Conservation (phyloP, 1,140 invertebrate genomes). For the Habropoda laboriosa region DNA sequence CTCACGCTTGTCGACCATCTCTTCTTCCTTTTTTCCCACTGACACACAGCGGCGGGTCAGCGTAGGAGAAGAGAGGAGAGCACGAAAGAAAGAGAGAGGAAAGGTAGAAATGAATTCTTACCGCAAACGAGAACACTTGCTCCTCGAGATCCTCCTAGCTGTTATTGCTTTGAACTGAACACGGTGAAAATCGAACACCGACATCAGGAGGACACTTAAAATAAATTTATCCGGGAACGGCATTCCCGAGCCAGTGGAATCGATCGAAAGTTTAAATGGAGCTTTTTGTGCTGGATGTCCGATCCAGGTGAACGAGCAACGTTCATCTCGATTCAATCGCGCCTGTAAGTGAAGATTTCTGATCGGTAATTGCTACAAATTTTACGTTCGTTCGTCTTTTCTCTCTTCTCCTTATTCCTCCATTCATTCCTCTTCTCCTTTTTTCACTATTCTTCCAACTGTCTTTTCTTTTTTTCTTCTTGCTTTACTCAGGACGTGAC, state of each 20-base stretch:
- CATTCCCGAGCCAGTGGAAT: neutral
- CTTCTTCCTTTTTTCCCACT: neutral
- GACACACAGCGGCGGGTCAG: neutral
- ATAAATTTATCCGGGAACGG: slow-evolving; percentile 18
- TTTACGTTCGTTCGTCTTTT: rapidly evolving
- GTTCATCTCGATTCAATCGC: neutral
- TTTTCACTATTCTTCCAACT: no score
- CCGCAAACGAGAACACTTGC: slow-evolving; percentile 38
- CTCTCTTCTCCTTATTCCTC: no score
- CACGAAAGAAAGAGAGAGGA: neutral
- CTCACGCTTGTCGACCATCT: neutral
- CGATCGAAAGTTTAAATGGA: neutral
- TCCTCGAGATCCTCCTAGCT: neutral
- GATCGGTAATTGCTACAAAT: neutral
- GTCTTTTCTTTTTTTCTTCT: neutral
- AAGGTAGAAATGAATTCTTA: slow-evolving; percentile 10
- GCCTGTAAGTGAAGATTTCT: slow-evolving; percentile 13
- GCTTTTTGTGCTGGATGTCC: neutral
- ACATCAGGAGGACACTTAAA: slow-evolving; percentile 28
- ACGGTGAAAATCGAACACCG: neutral
- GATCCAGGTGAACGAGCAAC: neutral
- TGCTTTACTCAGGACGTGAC: neutral
- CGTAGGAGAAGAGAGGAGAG: neutral
- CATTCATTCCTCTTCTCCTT: no score
- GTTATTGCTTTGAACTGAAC: slow-evolving; percentile 20